Conservation (phyloP, 2,888 invertebrate genomes). For the Campoplex capitator region DNA sequence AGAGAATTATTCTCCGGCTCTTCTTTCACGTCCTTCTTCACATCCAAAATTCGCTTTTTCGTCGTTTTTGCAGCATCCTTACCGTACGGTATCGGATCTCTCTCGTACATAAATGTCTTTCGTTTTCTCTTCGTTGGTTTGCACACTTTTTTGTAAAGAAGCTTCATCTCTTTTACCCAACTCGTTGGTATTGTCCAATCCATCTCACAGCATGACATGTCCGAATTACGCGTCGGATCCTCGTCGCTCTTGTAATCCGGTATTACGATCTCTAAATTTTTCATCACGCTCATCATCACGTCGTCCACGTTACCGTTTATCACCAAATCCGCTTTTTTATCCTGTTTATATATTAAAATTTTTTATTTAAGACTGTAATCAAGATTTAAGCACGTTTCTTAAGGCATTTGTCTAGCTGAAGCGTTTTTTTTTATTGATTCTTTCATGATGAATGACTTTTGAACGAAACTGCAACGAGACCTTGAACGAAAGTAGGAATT, state of each 20-base stretch:
- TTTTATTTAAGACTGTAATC: not conserved
- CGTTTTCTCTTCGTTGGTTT: conserved; percentile 84
- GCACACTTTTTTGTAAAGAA: conserved; percentile 86
- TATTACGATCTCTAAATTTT: conserved; percentile 90
- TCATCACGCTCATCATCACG: conserved; percentile 91
- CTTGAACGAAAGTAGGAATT: too few species aligned
- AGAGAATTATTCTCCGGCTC: conserved; percentile 33
- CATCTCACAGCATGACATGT: conserved; percentile 84
- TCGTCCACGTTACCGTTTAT: conserved; percentile 96
- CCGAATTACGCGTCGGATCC: conserved; percentile 89
- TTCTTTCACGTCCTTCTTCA: conserved; percentile 59
- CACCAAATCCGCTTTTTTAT: conserved; percentile 95
- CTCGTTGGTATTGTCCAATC: conserved; percentile 91
- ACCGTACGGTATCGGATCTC: conserved; percentile 76
- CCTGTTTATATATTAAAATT: conserved; percentile 86
- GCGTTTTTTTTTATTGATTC: too few species aligned
- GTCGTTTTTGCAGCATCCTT: conserved; percentile 68
- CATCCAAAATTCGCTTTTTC: conserved; percentile 67
- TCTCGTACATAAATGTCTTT: conserved; percentile 82
- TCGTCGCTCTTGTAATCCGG: conserved; percentile 88
- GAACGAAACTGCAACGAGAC: too few species aligned
- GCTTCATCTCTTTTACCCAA: conserved; percentile 88
- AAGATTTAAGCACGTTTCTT: not conserved
- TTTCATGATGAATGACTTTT: too few species aligned
- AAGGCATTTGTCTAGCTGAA: too few species aligned